Evolutionary conservation across 2,113 vertebrate genomes (phyloP).

Genomic region (Vulpes ferrilata): DNA sequence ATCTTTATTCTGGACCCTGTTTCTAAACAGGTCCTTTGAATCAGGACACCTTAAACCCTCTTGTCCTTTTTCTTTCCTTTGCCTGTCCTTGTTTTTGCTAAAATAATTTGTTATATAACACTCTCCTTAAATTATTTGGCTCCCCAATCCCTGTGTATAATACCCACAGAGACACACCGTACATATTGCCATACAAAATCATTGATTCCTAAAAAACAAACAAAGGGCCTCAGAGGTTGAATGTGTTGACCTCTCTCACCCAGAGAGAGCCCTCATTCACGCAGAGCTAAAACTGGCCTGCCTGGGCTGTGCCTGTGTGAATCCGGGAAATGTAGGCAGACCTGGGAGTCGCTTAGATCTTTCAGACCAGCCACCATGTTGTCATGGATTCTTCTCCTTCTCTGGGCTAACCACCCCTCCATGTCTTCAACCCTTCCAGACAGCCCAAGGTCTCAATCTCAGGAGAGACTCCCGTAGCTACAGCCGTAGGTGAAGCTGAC

Average conservation of each 20-base stretch:
- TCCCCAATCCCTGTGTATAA: background rate
- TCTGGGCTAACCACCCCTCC: too few relatives aligned
- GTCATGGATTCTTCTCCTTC: background rate
- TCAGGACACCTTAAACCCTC: too few relatives aligned
- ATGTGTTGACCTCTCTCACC: background rate
- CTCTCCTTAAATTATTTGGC: background rate
- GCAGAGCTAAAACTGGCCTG: background rate
- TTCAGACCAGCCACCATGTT: fast-evolving
- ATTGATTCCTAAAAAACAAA: background rate
- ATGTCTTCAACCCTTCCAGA: background rate
- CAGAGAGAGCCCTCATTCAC: background rate
- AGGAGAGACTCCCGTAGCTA: background rate
- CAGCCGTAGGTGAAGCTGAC: background rate
- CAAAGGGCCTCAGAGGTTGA: background rate
- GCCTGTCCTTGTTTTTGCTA: background rate
- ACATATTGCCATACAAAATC: background rate
- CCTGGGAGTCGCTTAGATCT: background rate
- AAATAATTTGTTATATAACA: background rate
- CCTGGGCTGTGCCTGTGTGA: background rate
- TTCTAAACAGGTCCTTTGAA: background rate
- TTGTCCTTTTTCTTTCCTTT: background rate
- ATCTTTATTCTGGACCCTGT: background rate
- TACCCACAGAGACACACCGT: background rate
- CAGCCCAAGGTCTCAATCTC: background rate
- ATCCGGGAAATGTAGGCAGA: background rate